Evolutionary conservation across 2,797 vertebrate genomes (phyloP).

Genomic region (Danio albolineatus): DNA sequence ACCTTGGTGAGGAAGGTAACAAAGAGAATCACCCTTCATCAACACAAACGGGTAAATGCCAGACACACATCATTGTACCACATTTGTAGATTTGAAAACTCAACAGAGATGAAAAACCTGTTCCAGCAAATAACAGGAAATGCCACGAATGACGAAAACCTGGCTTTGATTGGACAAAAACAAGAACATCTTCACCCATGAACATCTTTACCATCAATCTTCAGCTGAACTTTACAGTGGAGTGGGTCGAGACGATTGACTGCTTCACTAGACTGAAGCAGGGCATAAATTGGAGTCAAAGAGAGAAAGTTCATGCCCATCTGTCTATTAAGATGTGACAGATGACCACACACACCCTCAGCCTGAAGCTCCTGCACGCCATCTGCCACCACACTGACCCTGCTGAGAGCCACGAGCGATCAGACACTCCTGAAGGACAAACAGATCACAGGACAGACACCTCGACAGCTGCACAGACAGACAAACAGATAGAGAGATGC

Average conservation of each 20-base stretch:
- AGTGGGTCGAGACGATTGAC: conserved; percentile 1
- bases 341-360: conserved; percentile 50
- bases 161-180: not conserved
- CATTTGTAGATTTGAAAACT: conserved; percentile 2
- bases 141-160: not conserved
- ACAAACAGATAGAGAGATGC: conserved; percentile 12
- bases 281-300: conserved; percentile 42
- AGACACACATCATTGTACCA: not conserved
- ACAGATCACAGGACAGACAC: conserved; percentile 21
- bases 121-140: conserved; percentile 10
- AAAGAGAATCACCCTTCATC: not conserved
- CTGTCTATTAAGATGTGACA: conserved; percentile 57
- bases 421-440: conserved; percentile 42
- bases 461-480: conserved; percentile 4
- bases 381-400: conserved; percentile 56
- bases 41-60: conserved; percentile 8
- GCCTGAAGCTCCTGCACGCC: conserved; percentile 38
- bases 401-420: conserved; percentile 48
- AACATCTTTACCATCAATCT: not conserved
- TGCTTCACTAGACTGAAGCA: conserved; percentile 32
- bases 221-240: conserved; percentile 1
- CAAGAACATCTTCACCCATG: not conserved
- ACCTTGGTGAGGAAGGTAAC: not conserved
- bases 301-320: conserved; percentile 56
- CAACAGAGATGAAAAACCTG: not conserved